Base-by-base conservation (phyloP, 2,888 invertebrate genomes). In the Electrophaes corylata region DNA sequence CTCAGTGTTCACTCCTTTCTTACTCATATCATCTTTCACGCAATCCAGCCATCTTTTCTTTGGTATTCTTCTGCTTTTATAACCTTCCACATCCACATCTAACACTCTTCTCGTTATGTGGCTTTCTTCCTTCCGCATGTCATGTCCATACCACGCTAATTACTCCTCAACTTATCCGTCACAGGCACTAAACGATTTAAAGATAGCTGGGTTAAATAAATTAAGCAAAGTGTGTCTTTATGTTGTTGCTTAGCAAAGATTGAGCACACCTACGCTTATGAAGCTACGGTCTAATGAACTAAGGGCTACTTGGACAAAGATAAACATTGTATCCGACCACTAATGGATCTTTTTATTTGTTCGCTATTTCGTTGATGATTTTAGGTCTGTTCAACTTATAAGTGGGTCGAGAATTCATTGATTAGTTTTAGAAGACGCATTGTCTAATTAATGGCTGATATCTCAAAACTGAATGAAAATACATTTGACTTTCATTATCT, bases 311-410 rank as follows among this genome's bases (percentile, higher is more conserved):
- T 23, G 11, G n/a, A 18, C 44, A 54, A 66, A 68, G 63, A 67
- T 60, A 62, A 64, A 64, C 64, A 64, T 57, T 55, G 62, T 64
- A 59, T 66, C 65, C 63, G 59, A 50, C 45, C 54, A 60, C 63
- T 71, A 71, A 71, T 71, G 70, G 69, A 68, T 60, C 65, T 69
- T 71, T 70, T 67, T 70, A 70, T 70, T 73, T 69, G 71, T 71
- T 68, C 58, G 46, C 56, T 45, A 50, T 54, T 64, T 57, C 53
- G 46, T 51, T 56, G 58, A 67, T 69, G 65, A 67, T 67, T 63
- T 69, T 65, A 65, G 62, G 45, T 66, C 61, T 63, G 57, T 50
- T 39, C 41, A 29, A 37, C 31, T 39, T 47, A 44, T 57, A 37
- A 47, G 48, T 53, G 43, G 55, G 47, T 37, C 4, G 12, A 3